Base-by-base conservation (phyloP, 1,140 invertebrate species). In the Rhopalosiphum maidis region DNA sequence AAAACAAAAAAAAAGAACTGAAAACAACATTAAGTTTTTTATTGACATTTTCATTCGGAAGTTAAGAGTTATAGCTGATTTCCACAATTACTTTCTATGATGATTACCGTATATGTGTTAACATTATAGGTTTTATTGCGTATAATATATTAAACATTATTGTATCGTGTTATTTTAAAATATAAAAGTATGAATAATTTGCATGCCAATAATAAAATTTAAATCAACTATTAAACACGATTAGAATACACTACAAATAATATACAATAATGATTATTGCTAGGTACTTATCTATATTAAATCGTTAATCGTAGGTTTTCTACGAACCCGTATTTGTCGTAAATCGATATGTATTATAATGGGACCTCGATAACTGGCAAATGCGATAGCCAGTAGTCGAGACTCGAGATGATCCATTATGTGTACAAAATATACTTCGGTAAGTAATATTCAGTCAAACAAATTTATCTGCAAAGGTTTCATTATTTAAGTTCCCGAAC, bases 141-240 rank as follows among this genome's bases (percentile, higher is more conserved):
- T 77, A n/a, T n/a, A n/a, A 18, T n/a, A 68, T 77, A 77, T 77
- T 18, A 77, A 77, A 77, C 60, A 68, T 68, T 68, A 6, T 77
- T 77, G 30, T n/a, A 77, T 77, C 30, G 15, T 21, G 30, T 77
- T n/a, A n/a, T n/a, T 77, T 77, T 77, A 77, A 5, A 15, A 77
- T 77, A 77, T 68, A 77, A n/a, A 77, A 77, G n/a, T 77, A n/a
- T 15, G n/a, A 77, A 77, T 77, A n/a, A 77, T 77, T 77, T 77
- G 60, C 60, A 4, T 77, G 15, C 0, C 11, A 21, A n/a, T n/a
- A 77, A n/a, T n/a, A n/a, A n/a, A 77, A 77, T 18, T n/a, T 68
- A 68, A 68, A 68, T n/a, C 3, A 68, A 77, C 15, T 77, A n/a
- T 54, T 30, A 55, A 30, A 77, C 30, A 4, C 25, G 30, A 30